Evolutionary conservation across 2,888 invertebrate species (phyloP).

Genomic region (Lepidonotus clava): DNA sequence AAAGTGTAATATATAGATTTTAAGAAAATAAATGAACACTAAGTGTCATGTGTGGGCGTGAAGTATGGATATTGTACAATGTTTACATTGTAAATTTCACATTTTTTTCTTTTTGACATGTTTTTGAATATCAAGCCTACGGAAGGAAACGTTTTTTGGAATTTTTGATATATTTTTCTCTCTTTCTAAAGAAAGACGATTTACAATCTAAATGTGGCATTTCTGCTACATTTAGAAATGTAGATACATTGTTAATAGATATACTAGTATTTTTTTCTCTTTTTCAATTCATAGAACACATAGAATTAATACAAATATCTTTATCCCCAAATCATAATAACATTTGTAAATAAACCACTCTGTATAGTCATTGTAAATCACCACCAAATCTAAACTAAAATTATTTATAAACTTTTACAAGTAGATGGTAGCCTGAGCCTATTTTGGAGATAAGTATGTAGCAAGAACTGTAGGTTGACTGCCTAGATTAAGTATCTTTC

Average conservation of each 20-base stretch:
- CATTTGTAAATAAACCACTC: background rate
- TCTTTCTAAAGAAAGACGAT: background rate
- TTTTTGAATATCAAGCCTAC: background rate
- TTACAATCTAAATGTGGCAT: background rate
- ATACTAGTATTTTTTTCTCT: background rate
- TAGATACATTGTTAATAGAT: conserved; percentile 33
- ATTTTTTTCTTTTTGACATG: background rate
- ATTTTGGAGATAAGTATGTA: background rate
- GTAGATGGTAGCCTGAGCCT: background rate
- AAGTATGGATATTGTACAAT: conserved; percentile 4
- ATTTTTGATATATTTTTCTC: conserved; percentile 14
- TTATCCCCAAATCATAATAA: background rate
- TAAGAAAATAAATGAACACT: no score
- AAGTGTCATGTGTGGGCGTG: conserved; percentile 7
- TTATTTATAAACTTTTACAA: background rate
- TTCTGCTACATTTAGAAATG: conserved; percentile 1
- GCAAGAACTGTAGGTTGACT: background rate
- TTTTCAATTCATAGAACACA: background rate
- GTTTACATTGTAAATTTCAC: conserved; percentile 20
- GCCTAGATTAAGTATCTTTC: background rate
- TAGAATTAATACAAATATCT: background rate
- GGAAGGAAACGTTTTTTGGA: background rate
- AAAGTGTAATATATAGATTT: conserved; percentile 42
- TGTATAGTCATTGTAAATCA: background rate
- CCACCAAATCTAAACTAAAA: background rate